phyloP scores from a whole-genome alignment of 92 coral and sea anemone species.

The Nematostella vectensis region DNA sequence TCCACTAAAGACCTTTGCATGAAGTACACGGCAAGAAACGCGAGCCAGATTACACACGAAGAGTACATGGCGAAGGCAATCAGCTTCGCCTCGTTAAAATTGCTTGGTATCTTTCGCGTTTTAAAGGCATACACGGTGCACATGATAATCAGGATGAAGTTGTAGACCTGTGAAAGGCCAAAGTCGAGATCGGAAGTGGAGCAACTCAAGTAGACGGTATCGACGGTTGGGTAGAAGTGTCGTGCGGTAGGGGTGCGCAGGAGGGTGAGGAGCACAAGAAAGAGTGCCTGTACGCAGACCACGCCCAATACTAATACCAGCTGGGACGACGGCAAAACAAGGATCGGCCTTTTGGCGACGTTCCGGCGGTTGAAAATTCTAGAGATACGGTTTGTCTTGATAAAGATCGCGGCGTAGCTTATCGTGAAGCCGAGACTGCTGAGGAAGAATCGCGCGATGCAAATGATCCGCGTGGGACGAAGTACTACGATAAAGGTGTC shows the following conservation, averaged over 20 bases:
- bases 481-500: constrained; percentile 55
- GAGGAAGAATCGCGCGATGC: constrained; percentile 69
- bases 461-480: constrained; percentile 55
- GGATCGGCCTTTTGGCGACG: constrained; percentile 73
- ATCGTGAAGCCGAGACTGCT: constrained; percentile 81
- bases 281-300: constrained; percentile 76
- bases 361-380: constrained; percentile 92
- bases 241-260: constrained; percentile 64
- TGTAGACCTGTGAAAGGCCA: constrained; percentile 91
- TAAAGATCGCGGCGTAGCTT: constrained; percentile 88
- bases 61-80: constrained; percentile 98
- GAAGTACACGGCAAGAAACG: constrained; percentile 79
- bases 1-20: constrained; percentile 62
- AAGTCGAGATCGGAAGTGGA: constrained; percentile 76
- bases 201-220: constrained; percentile 69
- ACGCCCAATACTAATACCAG: constrained; percentile 69
- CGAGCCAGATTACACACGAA: constrained; percentile 89
- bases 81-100: constrained; percentile 95
- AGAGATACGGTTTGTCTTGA: constrained; percentile 93
- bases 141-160: constrained; percentile 78
- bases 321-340: constrained; percentile 94
- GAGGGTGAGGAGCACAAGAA: constrained; percentile 61
- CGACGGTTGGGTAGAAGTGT: constrained; percentile 48
- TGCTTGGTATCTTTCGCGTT: constrained; percentile 91
- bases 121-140: constrained; percentile 96